Base-by-base conservation (phyloP, 35 echinoderm and acorn worm species). In the Ophioderma brevispina region DNA sequence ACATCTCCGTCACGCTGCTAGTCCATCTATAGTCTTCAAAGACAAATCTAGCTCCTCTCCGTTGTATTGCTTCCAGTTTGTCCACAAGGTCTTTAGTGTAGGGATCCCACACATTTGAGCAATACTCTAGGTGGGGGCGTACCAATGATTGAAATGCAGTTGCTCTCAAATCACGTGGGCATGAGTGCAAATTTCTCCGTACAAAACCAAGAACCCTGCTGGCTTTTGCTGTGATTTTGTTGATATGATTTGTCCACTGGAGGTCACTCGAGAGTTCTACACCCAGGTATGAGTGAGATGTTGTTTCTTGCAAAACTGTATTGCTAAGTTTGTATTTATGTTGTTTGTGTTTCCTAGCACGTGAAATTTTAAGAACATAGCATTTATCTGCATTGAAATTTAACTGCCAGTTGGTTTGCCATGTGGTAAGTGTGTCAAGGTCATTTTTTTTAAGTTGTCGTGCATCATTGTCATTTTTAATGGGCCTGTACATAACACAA, bases 401-500 rank as follows among this genome's bases (percentile, higher is more conserved):
- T 33, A 80, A 34, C 34, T 80, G 78, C 78, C 78, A 80, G 34
- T 37, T 80, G 36, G 33, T 40, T 80, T 80, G 78, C 78, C 33
- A 80, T 80, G 33, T 80, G 78, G 38, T 80, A 4, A 80, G 25
- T 35, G 78, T 80, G 38, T 80, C 78, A 15, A 32, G 38, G 78
- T 80, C 78, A n/a, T n/a, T n/a, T 80, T 80, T 80, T 80, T 40
- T 15, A 34, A 80, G 78, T 80, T 37, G 33, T 80, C 31, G 3
- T 34, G 78, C 38, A 25, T 80, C 78, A 34, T 2, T 70, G 59
- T 70, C 59, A 25, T 70, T 70, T 70, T 18, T 70, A 4, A 70
- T 70, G 17, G 15, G 59, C n/a, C 59, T 70, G 23, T 92, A 92
- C 18, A 92, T 25, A 31, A 92, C 36, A 5, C 82, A 92, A 40